phyloP scores from a whole-genome alignment of 2,797 vertebrate genomes.

The Avahi laniger region DNA sequence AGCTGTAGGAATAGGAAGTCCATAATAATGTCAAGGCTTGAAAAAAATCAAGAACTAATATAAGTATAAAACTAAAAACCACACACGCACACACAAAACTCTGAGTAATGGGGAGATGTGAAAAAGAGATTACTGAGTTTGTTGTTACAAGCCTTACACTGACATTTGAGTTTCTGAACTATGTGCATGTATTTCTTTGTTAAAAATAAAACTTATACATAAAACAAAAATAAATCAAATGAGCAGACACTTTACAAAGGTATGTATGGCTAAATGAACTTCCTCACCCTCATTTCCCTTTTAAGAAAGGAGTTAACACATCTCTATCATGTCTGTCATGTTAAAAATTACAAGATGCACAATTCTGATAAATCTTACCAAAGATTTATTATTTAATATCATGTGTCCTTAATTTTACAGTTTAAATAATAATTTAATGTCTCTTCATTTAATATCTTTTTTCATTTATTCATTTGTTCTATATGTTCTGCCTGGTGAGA shows the following conservation, averaged over 20 bases:
- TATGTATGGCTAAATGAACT: background rate
- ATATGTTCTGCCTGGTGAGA: background rate
- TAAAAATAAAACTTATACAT: background rate
- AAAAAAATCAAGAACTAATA: constrained; percentile 13
- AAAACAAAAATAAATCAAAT: background rate
- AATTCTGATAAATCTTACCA: background rate
- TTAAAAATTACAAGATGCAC: background rate
- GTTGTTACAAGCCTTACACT: background rate
- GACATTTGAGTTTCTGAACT: background rate
- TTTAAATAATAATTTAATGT: background rate
- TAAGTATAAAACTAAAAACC: constrained; percentile 14
- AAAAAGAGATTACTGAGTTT: background rate
- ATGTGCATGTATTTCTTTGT: background rate
- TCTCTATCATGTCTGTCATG: background rate
- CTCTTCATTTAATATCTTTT: background rate
- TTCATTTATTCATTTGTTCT: background rate
- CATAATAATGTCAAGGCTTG: background rate
- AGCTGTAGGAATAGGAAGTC: background rate
- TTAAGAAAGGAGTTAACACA: background rate
- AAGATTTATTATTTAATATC: background rate
- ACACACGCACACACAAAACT: background rate
- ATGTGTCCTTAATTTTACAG: background rate
- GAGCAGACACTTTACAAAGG: background rate
- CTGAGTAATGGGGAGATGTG: background rate
- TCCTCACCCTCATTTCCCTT: background rate